Base-by-base conservation (phyloP, 2,113 vertebrate species). In the Leucoraja erinaceus region DNA sequence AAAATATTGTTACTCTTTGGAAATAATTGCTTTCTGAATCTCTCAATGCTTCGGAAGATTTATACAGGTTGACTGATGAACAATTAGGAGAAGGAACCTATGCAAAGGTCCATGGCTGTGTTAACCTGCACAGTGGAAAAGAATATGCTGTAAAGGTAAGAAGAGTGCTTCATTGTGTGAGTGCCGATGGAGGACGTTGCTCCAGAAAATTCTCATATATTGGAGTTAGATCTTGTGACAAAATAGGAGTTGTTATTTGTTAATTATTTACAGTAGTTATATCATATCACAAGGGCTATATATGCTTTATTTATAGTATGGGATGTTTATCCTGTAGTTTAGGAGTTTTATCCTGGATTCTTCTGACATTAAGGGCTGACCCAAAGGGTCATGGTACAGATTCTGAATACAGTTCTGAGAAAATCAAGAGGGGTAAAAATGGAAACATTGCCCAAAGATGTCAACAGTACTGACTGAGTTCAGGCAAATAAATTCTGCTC, bases 131-230 rank as follows among this genome's bases (percentile, higher is more conserved):
- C 93, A 98, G 97, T 93, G 98, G 98, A 93, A 97, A 97, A 47
- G 98, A 99, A 94, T 99, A 96, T 93, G 98, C 98, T 72, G 98
- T 99, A 54, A 99, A 99, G 97, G 98, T 98, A 95, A 96, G 95
- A 93, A 61, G 68, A 68, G 11, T 68, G 14, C 14, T 20, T 72
- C 22, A 72, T 20, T 72, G 10, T 10, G 66, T 10, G 7, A 14
- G 63, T 66, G 63, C 5, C 63, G 31, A 63, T 86, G 59, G 28
- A 14, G 59, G 54, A 84, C 16, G 9, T 31, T 14, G 59, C 83
- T 86, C 8, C 47, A 59, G 54, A 28, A 84, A 25, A 59, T 22
- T 38, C n/a, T 54, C 7, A 59, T 9, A 59, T 59, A 9, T 84
- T 84, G 81, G 54, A 84, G 22, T 72, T 72, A 20, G 70, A 20